Evolutionary conservation across 2,797 vertebrate species (phyloP), one percentile per base, ranked within the genome.

Genomic region (Gallinago nigripennis): DNA sequence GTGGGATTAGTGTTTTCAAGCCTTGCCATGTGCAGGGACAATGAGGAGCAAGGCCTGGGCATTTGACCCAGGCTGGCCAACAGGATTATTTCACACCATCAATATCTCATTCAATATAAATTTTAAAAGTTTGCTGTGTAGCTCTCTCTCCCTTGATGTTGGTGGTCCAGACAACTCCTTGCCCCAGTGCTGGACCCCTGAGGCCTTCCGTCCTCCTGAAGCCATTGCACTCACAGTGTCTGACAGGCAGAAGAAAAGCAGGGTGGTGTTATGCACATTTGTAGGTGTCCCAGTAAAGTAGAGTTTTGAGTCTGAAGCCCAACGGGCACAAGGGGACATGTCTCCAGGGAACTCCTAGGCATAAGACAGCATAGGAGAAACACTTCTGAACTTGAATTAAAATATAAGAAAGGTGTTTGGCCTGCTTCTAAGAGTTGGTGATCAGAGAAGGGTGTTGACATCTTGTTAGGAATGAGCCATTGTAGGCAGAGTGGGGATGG

Each of bases 231-330:
- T 46, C 21, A 6, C 45, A 46, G 45, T 23, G 45, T 23, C 21
- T 10, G 20, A 46, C 45, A 46, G 25, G 12, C 2, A 37, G 70
- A 54, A 66, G 28, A 53, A 91, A 66, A 73, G 2, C 28, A 56
- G 28, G n/a, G 0, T 0, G 0, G 3, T 57, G 28, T 10, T 46
- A 3, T 73, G 20, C 2, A 2, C 41, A 9, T 82, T 48, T 88
- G 25, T 63, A 53, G 24, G 37, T 86, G 30, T 51, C 23, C 41
- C 7, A 33, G 24, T 39, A 72, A 93, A 89, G 56, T 18, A 81
- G 39, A 83, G 21, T 41, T 94, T 88, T 61, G 66, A 50, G 46
- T 30, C 46, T 27, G 37, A 63, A 86, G 39, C 15, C 56, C 4
- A 27, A 3, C 25, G 53, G 31, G 21, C 23, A 78, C 50, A 21